Percentiles rank a stretch among this genome's conserved stretches.
phyloP scores from a whole-genome alignment of 2,888 invertebrate genomes.

The Epinotia bilunana region DNA sequence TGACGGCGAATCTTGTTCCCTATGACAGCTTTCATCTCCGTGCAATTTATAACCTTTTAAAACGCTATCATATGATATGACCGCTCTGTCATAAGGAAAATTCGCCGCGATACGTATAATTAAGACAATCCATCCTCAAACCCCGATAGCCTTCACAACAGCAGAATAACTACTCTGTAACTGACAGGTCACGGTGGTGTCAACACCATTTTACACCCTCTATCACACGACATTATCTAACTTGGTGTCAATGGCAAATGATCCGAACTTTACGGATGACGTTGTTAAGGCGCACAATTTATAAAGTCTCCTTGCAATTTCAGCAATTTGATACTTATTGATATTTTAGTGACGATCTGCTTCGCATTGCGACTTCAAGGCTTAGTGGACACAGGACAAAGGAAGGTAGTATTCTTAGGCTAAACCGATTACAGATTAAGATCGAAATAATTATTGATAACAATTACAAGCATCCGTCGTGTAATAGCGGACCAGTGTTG shows the following conservation, averaged over 20 bases:
- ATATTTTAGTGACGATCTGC: background rate
- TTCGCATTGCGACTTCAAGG: background rate
- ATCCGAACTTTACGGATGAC: background rate
- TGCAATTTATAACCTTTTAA: no score
- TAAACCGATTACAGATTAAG: constrained; percentile 2
- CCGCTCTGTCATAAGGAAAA: no score
- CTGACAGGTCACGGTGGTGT: background rate
- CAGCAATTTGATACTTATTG: background rate
- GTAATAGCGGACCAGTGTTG: background rate
- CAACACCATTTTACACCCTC: background rate
- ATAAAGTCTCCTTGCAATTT: background rate
- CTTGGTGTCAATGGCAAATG: background rate
- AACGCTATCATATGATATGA: no score
- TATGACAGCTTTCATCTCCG: no score
- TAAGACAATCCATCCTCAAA: no score
- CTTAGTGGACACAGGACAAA: constrained; percentile 11
- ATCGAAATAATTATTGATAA: constrained; percentile 10
- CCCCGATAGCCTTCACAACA: background rate
- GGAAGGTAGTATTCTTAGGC: constrained; percentile 1
- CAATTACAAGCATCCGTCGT: background rate
- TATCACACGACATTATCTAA: background rate
- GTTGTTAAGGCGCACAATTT: background rate
- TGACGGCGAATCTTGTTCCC: no score
- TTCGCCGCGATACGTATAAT: no score
- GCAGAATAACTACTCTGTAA: background rate